A percentile compares a stretch with the other conserved stretches of the same genome.
phyloP scores from a whole-genome alignment of 1,140 invertebrate genomes.

The Amyelois transitella region DNA sequence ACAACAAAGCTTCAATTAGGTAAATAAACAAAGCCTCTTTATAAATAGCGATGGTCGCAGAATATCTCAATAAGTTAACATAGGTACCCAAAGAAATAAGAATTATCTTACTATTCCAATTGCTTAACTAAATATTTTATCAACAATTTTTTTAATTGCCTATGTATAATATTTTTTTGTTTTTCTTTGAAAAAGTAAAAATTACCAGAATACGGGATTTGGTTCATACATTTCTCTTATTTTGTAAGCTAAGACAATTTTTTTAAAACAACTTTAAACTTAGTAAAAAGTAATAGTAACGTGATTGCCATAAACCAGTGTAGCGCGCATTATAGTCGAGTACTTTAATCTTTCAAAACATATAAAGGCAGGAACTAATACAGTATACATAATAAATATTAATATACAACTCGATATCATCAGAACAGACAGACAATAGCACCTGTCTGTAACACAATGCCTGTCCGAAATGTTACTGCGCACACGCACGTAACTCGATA shows the following conservation, averaged over 20 bases:
- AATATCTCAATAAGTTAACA: not conserved
- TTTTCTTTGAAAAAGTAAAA: too few species aligned
- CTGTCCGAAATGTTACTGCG: not conserved
- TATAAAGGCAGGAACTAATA: not conserved
- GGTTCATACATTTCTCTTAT: too few species aligned
- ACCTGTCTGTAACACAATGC: not conserved
- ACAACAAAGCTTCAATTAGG: not conserved
- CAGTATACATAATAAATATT: not conserved
- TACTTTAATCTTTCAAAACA: not conserved
- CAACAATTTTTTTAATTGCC: too few species aligned
- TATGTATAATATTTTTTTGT: too few species aligned
- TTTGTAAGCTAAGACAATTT: too few species aligned
- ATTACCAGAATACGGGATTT: too few species aligned
- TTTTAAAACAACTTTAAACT: too few species aligned
- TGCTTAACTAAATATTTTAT: too few species aligned
- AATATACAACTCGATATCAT: not conserved
- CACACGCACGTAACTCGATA: not conserved
- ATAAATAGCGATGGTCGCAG: not conserved
- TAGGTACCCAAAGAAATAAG: not conserved
- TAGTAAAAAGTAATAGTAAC: too few species aligned
- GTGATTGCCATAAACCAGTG: too few species aligned
- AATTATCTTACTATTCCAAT: too few species aligned
- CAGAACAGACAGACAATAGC: not conserved
- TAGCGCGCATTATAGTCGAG: too few species aligned
- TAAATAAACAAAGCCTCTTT: not conserved